These are phyloP conservation scores for Oscheius sp. DNA, from an alignment of 2,888 invertebrate genomes.

Conservation along the genomic window DNA sequence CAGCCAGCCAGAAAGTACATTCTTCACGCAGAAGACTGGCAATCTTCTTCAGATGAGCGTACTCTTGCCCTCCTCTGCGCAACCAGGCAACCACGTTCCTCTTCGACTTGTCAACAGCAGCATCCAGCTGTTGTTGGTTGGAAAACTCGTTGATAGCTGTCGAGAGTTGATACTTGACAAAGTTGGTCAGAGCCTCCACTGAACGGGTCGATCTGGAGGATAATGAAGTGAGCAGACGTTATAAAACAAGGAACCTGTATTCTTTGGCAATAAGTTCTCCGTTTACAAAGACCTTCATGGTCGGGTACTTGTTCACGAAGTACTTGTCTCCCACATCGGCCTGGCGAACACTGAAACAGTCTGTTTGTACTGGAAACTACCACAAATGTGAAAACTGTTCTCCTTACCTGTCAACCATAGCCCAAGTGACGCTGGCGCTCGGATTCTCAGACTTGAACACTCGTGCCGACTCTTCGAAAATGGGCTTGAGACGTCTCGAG, in stretches of 20 bases:
- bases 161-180: conserved; percentile 88
- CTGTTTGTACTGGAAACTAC: background rate
- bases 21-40: conserved; percentile 90
- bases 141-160: conserved; percentile 86
- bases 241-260: conserved; percentile 68
- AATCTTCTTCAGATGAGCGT: conserved; percentile 63
- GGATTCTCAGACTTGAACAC: conserved; percentile 60
- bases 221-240: conserved; percentile 4
- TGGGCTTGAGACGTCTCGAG: conserved; percentile 93
- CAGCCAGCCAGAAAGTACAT: conserved; percentile 91
- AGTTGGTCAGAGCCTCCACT: conserved; percentile 88
- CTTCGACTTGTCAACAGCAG: conserved; percentile 64
- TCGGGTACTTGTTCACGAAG: conserved; percentile 97
- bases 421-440: conserved; percentile 63
- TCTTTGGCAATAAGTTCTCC: conserved; percentile 76
- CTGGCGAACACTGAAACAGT: conserved; percentile 37
- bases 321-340: conserved; percentile 86
- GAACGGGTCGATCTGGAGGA: conserved; percentile 79
- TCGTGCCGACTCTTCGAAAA: conserved; percentile 93
- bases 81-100: conserved; percentile 68
- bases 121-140: conserved; percentile 62
- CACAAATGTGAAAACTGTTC: background rate
- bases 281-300: conserved; percentile 85
- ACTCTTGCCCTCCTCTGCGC: conserved; percentile 60
- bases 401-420: conserved; percentile 64